Percentiles rank a stretch among this genome's conserved stretches.
Conservation (phyloP, 2,888 invertebrate species). For the Lagria hirta region DNA sequence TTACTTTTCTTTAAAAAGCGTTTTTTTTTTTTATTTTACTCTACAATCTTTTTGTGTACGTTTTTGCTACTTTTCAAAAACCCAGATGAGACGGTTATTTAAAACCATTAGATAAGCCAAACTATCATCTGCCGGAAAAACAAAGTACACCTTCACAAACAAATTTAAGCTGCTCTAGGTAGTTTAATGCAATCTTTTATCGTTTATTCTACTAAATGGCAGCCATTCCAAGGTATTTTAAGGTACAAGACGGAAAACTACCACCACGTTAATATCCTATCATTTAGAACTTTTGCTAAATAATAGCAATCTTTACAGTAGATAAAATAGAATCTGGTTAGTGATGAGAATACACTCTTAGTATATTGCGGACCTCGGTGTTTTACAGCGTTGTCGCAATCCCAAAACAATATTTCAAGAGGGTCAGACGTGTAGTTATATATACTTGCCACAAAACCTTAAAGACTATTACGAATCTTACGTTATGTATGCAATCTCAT, state of each 20-base stretch:
- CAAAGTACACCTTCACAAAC: too few relatives aligned
- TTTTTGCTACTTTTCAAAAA: too few relatives aligned
- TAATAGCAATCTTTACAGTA: conserved; percentile 9
- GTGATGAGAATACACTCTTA: conserved; percentile 12
- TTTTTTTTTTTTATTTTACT: conserved; percentile 15
- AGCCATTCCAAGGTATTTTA: too few relatives aligned
- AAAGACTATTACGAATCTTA: too few relatives aligned
- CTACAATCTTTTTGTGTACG: conserved; percentile 18
- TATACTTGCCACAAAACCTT: conserved; percentile 16
- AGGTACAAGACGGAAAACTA: too few relatives aligned
- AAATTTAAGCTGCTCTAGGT: too few relatives aligned
- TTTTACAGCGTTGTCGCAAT: conserved; percentile 24
- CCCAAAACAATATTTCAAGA: conserved; percentile 27
- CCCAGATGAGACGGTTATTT: conserved; percentile 24
- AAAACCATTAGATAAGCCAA: conserved; percentile 34
- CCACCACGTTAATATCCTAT: too few relatives aligned
- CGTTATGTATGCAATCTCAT: too few relatives aligned
- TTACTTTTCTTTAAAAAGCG: conserved; percentile 20
- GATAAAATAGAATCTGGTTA: conserved; percentile 14
- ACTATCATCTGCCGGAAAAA: conserved; percentile 26
- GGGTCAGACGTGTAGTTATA: conserved; percentile 22
- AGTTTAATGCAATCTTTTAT: too few relatives aligned
- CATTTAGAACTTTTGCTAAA: too few relatives aligned
- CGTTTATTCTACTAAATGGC: too few relatives aligned
- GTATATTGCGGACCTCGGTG: conserved; percentile 20